phyloP scores from a whole-genome alignment of 2,888 invertebrate species.

The Capitulum mitella region DNA sequence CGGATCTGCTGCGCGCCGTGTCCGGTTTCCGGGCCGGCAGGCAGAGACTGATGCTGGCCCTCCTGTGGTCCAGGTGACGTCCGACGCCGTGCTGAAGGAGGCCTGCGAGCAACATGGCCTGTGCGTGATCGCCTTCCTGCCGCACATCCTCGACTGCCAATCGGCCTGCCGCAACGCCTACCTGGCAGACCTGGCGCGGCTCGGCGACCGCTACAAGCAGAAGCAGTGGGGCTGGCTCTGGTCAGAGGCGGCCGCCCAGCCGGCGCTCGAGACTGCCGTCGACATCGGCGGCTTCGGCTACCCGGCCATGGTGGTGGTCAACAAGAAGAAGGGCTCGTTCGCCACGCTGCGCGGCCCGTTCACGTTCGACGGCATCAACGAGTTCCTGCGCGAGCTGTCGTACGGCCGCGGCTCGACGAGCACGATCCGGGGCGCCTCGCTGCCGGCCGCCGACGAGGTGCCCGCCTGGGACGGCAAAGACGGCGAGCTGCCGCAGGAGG shows the following conservation, averaged over 20 bases:
- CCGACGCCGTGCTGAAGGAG: conserved; percentile 55
- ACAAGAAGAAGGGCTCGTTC: conserved; percentile 93
- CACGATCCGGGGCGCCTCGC: conserved; percentile 69
- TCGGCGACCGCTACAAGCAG: conserved; percentile 87
- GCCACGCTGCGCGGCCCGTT: conserved; percentile 88
- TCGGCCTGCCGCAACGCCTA: conserved; percentile 85
- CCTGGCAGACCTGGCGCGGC: conserved; percentile 59
- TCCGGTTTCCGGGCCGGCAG: too few relatives aligned
- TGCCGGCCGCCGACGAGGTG: conserved; percentile 61
- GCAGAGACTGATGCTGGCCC: too few relatives aligned
- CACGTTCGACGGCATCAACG: conserved; percentile 87
- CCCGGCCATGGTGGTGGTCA: conserved; percentile 95
- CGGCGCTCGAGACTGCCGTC: conserved; percentile 72
- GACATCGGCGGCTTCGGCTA: conserved; percentile 98
- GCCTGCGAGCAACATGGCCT: conserved; percentile 80
- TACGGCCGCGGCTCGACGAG: conserved; percentile 89
- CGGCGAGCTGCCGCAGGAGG: conserved; percentile 72
- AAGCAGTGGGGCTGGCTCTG: conserved; percentile 81
- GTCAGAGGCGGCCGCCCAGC: conserved; percentile 84
- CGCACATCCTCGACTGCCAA: conserved; percentile 93
- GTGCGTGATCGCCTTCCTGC: conserved; percentile 84
- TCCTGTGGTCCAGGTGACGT: conserved; percentile 39
- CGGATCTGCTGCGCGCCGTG: too few relatives aligned
- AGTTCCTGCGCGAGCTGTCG: conserved; percentile 82
- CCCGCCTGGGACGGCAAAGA: conserved; percentile 94